These are phyloP conservation scores for Lontra canadensis DNA, from an alignment of 2,113 vertebrate species.

Conservation along the genomic window DNA sequence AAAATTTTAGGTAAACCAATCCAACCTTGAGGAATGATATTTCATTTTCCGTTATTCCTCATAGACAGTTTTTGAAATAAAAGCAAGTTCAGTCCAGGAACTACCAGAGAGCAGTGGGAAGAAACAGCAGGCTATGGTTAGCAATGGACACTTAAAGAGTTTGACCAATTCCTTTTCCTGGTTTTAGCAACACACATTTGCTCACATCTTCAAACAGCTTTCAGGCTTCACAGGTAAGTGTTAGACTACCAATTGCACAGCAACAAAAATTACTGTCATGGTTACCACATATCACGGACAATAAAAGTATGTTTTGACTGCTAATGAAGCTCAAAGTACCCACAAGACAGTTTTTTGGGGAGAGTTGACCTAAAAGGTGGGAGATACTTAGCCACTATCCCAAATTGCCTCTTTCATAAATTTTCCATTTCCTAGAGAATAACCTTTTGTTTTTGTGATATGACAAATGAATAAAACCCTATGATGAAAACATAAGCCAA, in stretches of 20 bases:
- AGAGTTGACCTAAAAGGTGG: neutral
- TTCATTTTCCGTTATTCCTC: conserved; percentile 51
- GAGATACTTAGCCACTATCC: fast-evolving
- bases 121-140: neutral
- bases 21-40: neutral
- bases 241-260: neutral
- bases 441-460: neutral
- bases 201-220: conserved; percentile 25
- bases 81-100: neutral
- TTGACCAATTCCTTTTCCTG: neutral
- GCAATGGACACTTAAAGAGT: neutral
- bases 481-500: neutral
- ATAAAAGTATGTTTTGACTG: neutral
- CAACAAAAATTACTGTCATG: neutral
- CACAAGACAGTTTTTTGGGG: neutral
- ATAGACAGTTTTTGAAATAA: conserved; percentile 46
- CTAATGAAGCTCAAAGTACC: neutral
- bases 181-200: neutral
- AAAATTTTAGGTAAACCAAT: neutral
- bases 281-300: neutral
- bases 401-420: neutral
- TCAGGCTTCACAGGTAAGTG: neutral
- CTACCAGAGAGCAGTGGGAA: neutral
- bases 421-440: neutral
- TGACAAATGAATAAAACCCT: neutral